These are phyloP conservation scores for Caenorhabditis latens DNA, from an alignment of 1,140 invertebrate genomes.

Conservation along the genomic window DNA sequence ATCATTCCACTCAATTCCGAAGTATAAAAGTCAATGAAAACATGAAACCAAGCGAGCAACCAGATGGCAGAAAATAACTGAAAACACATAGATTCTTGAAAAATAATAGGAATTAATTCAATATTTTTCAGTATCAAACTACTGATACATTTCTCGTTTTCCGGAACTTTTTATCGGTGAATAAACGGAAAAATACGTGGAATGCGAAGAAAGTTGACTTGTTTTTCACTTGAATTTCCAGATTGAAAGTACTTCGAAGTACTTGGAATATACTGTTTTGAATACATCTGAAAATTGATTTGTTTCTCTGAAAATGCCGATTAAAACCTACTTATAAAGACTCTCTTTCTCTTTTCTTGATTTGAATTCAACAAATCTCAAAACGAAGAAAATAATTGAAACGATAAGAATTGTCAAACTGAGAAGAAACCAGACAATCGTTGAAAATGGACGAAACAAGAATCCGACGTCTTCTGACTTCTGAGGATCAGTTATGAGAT, in stretches of 20 bases:
- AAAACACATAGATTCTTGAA: not conserved
- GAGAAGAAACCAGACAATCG: constrained; percentile 22
- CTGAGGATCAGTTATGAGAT: constrained; percentile 23
- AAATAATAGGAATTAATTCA: not conserved
- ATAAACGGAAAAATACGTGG: constrained; percentile 24
- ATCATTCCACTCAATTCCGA: constrained; percentile 47
- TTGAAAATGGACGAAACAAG: constrained; percentile 9
- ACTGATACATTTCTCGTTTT: not conserved
- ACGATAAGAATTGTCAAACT: not conserved
- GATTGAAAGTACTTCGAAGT: constrained; percentile 8
- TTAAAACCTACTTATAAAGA: not conserved
- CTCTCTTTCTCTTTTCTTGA: constrained; percentile 15
- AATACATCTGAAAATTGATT: constrained; percentile 1
- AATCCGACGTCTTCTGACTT: constrained; percentile 35
- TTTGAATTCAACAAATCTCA: constrained; percentile 30
- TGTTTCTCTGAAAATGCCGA: too few species aligned
- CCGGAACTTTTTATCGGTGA: constrained; percentile 12
- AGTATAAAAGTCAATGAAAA: constrained; percentile 37
- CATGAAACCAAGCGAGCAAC: constrained; percentile 39
- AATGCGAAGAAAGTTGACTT: constrained; percentile 49
- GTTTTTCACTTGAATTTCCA: constrained; percentile 36
- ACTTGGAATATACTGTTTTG: constrained; percentile 38
- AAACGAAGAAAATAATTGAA: not conserved
- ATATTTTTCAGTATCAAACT: not conserved
- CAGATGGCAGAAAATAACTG: constrained; percentile 37